Base-by-base conservation (phyloP, 2,113 vertebrate genomes). In the Podarcis raffonei region DNA sequence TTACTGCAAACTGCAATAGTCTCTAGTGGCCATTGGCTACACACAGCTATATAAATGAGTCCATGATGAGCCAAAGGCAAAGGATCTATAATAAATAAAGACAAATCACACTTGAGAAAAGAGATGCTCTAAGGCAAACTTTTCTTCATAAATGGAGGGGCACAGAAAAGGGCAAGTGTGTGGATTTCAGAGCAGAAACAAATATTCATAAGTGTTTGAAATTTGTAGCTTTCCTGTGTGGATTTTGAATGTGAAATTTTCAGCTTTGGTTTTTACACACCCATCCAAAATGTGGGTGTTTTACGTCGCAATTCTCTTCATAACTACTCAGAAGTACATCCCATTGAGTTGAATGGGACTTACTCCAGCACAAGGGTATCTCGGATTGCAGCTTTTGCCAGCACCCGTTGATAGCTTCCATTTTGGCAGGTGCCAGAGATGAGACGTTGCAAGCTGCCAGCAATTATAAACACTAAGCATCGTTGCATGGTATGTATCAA, bases 1-100 rank as follows among this genome's bases (percentile, higher is more conserved):
- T 94, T 3, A 0, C 89, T 89, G 15, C 92, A 90, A 90, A n/a
- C 82, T 79, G 76, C 0, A 6, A 62, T 89, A 1, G 86, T 94
- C 91, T 94, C 89, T 89, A 82, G 92, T 91, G 94, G 84, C 77
- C 83, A 59, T 87, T 94, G 85, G 87, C 92, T 92, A 75, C 90
- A 90, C 92, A 93, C 91, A 92, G 89, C 83, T 90, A 87, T 1
- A 5, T 83, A 90, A 91, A 92, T 89, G 15, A 91, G 11, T 87
- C 87, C 66, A 84, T 89, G 87, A 81, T 89, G 72, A 90, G 94
- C 87, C 91, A 89, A 81, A 86, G 65, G 87, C 92, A 91, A 94
- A 92, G 66, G 92, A 90, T 81, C 53, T 93, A 81, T 88, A 89
- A 85, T 92, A 93, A 94, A 92, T 86, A 37, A 76, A 93, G 93